Evolutionary conservation across 2,888 invertebrate species (phyloP), one percentile per base, ranked within the genome.

Genomic region (Caenorhabditis zanzibari): DNA sequence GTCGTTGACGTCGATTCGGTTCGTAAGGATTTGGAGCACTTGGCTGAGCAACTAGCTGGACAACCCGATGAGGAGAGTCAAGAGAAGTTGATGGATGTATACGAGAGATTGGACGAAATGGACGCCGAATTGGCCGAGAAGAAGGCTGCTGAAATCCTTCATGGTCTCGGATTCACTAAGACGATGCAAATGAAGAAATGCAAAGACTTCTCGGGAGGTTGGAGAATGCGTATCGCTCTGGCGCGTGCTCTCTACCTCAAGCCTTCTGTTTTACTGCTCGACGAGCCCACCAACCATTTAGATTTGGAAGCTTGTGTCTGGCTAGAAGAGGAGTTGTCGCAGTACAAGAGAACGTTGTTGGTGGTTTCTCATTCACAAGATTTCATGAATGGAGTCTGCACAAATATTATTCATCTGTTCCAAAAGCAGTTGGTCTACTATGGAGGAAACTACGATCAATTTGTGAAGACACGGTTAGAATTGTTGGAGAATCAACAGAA

Each of bases 1-100:
- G 99, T 99, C 47, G 96, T 98, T 96, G 98, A 99, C 93, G 99
- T 99, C 0, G 99, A 99, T 91, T 95, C 96, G 92, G 98, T 98
- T 92, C 94, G 98, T 73, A 94, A 96, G 73, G 94, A 96, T 85
- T 94, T 99, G 68, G 99, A 99, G 93, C 95, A 95, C 92, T 94
- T 98, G 61, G 97, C 97, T 0, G 99, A 99, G 92, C 95, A 95
- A 91, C 94, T 99, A 84, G 95, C 96, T 0, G 95, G 95, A 56
- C 95, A 95, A 92, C 96, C 95, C 79, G 95, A 97, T 93, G 97
- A 97, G 95, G 96, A 96, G 92, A 95, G 96, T 71, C 97, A 98
- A 93, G 98, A 99, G 91, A 96, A 97, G 93, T 94, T 99, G 88
- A 95, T 98, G 95, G 98, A 99, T 93, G 95, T 99, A 28, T 99